Percentiles rank a stretch among this genome's conserved stretches.
These are phyloP conservation scores for Pandemis cinnamomeana DNA, from an alignment of 2,888 invertebrate genomes.

Conservation along the genomic window DNA sequence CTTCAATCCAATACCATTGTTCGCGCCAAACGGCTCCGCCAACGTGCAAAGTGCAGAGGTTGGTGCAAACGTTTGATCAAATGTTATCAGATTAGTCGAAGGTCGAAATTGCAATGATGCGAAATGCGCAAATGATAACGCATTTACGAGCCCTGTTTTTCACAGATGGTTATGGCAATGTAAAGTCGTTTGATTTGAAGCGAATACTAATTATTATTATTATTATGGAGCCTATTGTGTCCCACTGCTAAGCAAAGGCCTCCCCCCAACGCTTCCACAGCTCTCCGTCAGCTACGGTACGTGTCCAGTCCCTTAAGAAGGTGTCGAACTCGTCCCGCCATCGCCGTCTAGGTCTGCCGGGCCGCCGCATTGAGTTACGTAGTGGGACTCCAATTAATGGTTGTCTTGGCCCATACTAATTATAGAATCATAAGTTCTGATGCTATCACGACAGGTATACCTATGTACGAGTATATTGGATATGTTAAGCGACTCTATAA, in stretches of 20 bases:
- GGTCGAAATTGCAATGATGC: constrained; percentile 33
- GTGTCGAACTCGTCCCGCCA: too few relatives aligned
- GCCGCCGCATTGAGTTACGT: too few relatives aligned
- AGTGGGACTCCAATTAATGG: too few relatives aligned
- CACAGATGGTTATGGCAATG: neutral
- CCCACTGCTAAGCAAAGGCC: too few relatives aligned
- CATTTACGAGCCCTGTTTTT: neutral
- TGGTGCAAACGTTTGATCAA: constrained; percentile 24
- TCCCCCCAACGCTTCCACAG: too few relatives aligned
- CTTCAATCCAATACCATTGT: constrained; percentile 7
- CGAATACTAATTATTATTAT: neutral
- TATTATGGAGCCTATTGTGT: too few relatives aligned
- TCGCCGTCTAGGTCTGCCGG: too few relatives aligned
- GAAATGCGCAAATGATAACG: constrained; percentile 35
- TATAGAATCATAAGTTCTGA: neutral
- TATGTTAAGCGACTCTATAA: too few relatives aligned
- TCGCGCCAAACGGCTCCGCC: constrained; percentile 12
- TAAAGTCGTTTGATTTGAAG: neutral
- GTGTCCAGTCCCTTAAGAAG: too few relatives aligned
- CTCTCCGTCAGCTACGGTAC: too few relatives aligned
- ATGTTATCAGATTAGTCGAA: constrained; percentile 28
- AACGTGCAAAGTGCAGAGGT: constrained; percentile 23
- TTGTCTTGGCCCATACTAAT: neutral
- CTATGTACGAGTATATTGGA: too few relatives aligned
- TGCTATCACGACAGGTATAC: neutral